A percentile compares a stretch with the other conserved stretches of the same genome.
Evolutionary conservation across 2,113 vertebrate genomes (phyloP).

Genomic region (Labeo rohita): DNA sequence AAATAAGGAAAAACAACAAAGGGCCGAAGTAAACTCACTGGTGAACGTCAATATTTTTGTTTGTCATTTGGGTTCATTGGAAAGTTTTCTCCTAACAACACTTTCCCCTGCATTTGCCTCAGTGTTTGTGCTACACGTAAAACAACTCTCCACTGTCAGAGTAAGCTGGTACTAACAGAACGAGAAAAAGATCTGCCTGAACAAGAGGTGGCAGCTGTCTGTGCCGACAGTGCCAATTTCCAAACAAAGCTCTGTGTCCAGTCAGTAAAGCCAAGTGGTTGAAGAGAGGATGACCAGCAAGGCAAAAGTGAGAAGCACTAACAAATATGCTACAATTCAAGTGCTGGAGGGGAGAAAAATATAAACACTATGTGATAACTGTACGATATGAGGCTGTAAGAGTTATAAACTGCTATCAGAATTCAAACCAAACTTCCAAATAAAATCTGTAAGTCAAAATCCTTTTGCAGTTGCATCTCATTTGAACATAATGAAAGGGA

Average conservation of each 20-base stretch:
- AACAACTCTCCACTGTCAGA: constrained; percentile 51
- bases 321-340: neutral
- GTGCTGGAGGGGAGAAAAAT: constrained; percentile 29
- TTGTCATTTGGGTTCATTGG: neutral
- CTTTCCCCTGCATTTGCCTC: neutral
- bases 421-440: neutral
- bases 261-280: constrained; percentile 37
- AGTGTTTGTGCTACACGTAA: constrained; percentile 18
- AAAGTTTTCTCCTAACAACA: constrained; percentile 5
- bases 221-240: constrained; percentile 50
- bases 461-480: neutral
- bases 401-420: neutral
- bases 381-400: neutral
- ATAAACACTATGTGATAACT: neutral
- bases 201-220: constrained; percentile 53
- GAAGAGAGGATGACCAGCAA: constrained; percentile 37
- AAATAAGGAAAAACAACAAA: constrained; percentile 46
- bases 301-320: constrained; percentile 39
- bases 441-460: neutral
- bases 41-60: constrained; percentile 39
- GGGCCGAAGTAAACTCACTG: constrained; percentile 43
- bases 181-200: constrained; percentile 39
- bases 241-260: constrained; percentile 55
- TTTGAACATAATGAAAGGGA: neutral
- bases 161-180: constrained; percentile 59